Evolutionary conservation across 2,113 vertebrate genomes (phyloP), one percentile per base, ranked within the genome.

Genomic region (Neoarius graeffei): DNA sequence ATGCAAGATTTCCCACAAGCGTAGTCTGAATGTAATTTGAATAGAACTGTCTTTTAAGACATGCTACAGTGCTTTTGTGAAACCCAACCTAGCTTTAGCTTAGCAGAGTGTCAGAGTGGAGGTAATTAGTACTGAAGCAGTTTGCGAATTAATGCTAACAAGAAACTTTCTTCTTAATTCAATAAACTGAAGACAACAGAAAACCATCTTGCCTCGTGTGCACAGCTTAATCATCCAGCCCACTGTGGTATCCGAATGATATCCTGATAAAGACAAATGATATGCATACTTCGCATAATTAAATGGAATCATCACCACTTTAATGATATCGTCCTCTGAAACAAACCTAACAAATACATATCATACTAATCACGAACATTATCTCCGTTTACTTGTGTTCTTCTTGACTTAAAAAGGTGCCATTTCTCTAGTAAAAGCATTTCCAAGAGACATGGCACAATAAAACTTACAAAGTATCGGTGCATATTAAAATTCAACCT

Each of bases 401-500:
- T 82, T 54, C 23, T 83, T 57, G 20, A 66, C 48, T 83, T 27
- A 4, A 25, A 87, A 85, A 77, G n/a, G 54, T 81, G 27, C 30
- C 25, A 17, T 59, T n/a, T 35, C 17, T 59, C 27, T 57, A 82
- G 42, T 66, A 59, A 81, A 25, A 76, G 50, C 64, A 85, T 85
- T 85, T 71, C 62, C 52, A 56, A 2, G 66, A 73, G 64, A 30
- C 59, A 62, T 62, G 81, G n/a, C 15, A 52, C 15, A 54, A 71
- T 71, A 84, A 54, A 67, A 7, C 83, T 85, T 83, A 74, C 77
- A 84, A 86, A 86, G 77, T 88, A 91, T 84, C 56, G 3, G 86
- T 85, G 27, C 25, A 56, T 90, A 93, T 94, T 93, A 92, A 93
- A 93, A 95, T 93, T 92, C 91, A 90, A 93, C 90, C 91, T 91